Conservation (phyloP, 1,140 invertebrate species). For the Saccostrea cuccullata region DNA sequence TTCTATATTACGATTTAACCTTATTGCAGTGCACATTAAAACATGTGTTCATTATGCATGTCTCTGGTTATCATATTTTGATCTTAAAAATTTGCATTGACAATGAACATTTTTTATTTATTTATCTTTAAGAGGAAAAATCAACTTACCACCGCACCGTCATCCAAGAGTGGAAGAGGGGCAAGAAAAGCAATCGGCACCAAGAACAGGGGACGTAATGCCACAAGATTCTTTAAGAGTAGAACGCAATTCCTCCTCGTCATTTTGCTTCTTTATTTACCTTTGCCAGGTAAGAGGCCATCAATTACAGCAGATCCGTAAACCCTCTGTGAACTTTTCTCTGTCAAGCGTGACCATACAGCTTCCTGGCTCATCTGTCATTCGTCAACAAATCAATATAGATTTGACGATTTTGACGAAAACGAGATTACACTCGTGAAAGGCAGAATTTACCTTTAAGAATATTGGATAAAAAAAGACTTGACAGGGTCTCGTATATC, state of each 20-base stretch:
- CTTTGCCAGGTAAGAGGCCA: neutral
- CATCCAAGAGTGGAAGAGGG: constrained; percentile 32
- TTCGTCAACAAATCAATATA: constrained; percentile 4
- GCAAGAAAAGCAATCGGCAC: constrained; percentile 46
- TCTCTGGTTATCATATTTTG: neutral
- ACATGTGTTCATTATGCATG: no score
- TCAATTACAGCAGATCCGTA: neutral
- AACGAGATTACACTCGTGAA: neutral
- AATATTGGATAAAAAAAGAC: neutral
- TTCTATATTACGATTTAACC: no score
- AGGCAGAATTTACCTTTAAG: neutral
- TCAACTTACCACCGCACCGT: neutral
- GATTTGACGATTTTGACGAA: neutral
- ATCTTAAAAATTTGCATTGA: neutral
- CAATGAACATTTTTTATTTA: neutral
- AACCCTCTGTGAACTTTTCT: neutral
- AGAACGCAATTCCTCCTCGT: neutral
- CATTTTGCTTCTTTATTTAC: neutral
- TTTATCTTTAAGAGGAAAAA: neutral
- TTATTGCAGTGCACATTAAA: no score
- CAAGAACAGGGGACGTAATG: constrained; percentile 11
- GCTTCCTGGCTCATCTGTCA: constrained; percentile 8
- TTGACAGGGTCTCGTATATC: no score
- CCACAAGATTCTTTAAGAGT: constrained; percentile 36
- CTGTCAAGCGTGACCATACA: neutral